A percentile compares a stretch with the other conserved stretches of the same genome.
phyloP scores from a whole-genome alignment of 1,140 invertebrate genomes.

The Zaprionus taronus region DNA sequence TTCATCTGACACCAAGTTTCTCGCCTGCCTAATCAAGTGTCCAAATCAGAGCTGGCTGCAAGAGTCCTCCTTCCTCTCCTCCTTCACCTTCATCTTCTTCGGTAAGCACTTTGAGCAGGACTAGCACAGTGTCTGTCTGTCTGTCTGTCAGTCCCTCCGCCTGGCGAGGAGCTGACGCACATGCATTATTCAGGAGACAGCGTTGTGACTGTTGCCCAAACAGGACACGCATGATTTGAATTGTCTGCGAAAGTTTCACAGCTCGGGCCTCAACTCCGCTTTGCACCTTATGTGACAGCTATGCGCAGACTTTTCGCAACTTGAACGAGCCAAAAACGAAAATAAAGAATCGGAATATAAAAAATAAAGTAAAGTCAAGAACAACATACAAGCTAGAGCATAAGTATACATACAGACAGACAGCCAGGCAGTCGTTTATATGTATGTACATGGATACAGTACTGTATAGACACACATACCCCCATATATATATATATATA shows the following conservation, averaged over 20 bases:
- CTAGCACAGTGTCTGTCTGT: background rate
- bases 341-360: slow-evolving; percentile 38
- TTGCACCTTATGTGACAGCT: slow-evolving; percentile 71
- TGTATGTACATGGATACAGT: background rate
- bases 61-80: background rate
- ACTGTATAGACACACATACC: background rate
- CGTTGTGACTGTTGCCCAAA: slow-evolving; percentile 43
- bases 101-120: background rate
- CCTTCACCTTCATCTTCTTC: background rate
- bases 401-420: background rate
- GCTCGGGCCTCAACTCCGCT: slow-evolving; percentile 36
- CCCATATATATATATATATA: slow-evolving; percentile 6
- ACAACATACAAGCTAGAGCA: slow-evolving; percentile 4
- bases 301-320: slow-evolving; percentile 47
- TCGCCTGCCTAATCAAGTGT: slow-evolving; percentile 64
- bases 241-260: slow-evolving; percentile 54
- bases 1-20: slow-evolving; percentile 17
- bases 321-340: slow-evolving; percentile 48
- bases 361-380: slow-evolving; percentile 10
- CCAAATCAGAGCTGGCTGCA: slow-evolving; percentile 53
- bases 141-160: background rate
- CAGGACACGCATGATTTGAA: slow-evolving; percentile 61
- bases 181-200: slow-evolving; percentile 59
- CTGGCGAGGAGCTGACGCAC: slow-evolving; percentile 24
- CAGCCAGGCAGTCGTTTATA: background rate